Evolutionary conservation across 2,113 vertebrate species (phyloP), one percentile per base, ranked within the genome.

Genomic region (Mesoclemmys tuberculata): DNA sequence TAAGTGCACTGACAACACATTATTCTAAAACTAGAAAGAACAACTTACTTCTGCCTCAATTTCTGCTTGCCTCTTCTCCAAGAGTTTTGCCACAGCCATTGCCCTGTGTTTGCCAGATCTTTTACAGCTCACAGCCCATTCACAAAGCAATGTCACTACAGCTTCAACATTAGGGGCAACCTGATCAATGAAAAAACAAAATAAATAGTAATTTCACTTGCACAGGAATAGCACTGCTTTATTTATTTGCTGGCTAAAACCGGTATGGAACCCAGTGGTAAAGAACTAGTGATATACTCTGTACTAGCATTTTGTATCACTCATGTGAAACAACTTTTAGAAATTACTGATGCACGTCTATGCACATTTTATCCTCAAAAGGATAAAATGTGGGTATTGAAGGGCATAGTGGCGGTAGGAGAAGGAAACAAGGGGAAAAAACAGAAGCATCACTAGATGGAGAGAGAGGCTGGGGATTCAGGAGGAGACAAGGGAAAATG

Each of bases 31-130:
- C 13, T 0, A 71, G 14, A n/a, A 87, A 55, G 10, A 46, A n/a
- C 48, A 46, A 96, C 97, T 96, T 90, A 98, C 98, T 96, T 98
- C 98, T 54, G 98, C 96, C 87, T 98, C 98, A 2, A 98, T 97
- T 85, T 98, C 98, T 0, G 96, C 97, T 86, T 98, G 98, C 49
- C 98, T 97, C 97, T 98, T 98, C 97, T 98, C 98, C 96, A 98
- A 81, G 5, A 98, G 97, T 4, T 98, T 98, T 19, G 98, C 98
- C n/a, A 98, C 98, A 0, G 97, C 98, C 98, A 98, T 97, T 31
- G 98, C 98, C 78, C 98, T 87, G 95, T 98, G 98, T 87, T 98
- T 98, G 14, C 98, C 98, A 0, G 98, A 97, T 27, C 98, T 90
- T 6, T 98, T 98, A 44, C 98, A 98, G 96, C 98, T 98, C 92